Evolutionary conservation across 2,888 invertebrate species (phyloP), one percentile per base, ranked within the genome.

Genomic region (Drosophila testacea): DNA sequence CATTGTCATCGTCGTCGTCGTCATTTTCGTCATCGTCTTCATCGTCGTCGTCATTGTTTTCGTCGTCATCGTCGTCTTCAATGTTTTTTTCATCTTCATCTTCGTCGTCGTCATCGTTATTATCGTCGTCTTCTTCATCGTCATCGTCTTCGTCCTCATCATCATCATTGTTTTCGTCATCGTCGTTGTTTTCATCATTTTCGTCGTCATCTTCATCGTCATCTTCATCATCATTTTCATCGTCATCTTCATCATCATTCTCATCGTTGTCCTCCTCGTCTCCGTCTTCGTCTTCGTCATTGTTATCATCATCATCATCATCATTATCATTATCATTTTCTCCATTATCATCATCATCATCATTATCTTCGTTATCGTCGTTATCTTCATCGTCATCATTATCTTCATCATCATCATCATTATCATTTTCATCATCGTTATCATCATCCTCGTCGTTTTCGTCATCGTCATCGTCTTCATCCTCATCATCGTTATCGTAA

Each of bases 251-350:
- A 22, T 93, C 91, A 11, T 93, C 90, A 46, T 93, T 89, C 13
- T 93, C 91, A 44, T 93, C 90, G 41, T 93, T 91, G 38, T 93
- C 91, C 39, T 93, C 89, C 27, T 81, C 69, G 0, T 80, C 92
- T 7, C 93, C 91, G 2, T 93, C 91, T 27, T 93, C 91, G 6
- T 93, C 90, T 0, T 83, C 64, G 0, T 79, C 51, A 0, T 83
- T 64, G 0, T 72, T 64, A 0, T 79, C 68, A 0, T 87, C 55
- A 0, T 86, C 67, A 0, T 83, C 92, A 22, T 93, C 91, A 3
- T 93, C 91, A 11, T 93, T 89, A 41, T 93, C 88, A 4, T 93
- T 90, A n/a, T 80, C 61, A 16, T 94, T 93, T 72, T 94, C 92
- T 62, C 83, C 48, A 30, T 83, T 91, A 5, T 93, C 91, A 42